Conservation (phyloP, 2,888 invertebrate species). For the Pristionchus maxplancki region DNA sequence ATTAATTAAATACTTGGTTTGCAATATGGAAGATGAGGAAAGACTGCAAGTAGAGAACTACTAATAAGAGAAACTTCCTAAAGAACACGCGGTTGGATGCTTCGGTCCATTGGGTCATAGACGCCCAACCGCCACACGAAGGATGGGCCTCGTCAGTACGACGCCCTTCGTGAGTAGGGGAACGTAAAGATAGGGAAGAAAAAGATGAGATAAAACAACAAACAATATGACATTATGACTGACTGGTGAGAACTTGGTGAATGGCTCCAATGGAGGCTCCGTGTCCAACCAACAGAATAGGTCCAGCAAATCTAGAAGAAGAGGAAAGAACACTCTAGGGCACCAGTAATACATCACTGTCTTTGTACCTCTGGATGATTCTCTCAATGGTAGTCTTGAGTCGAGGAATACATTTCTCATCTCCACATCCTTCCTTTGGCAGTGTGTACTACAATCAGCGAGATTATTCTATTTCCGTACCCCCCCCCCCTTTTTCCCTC, state of each 20-base stretch:
- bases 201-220: no score
- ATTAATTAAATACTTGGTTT: no score
- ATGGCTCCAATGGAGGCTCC: conserved; percentile 76
- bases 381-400: conserved; percentile 64
- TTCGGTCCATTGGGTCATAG: no score
- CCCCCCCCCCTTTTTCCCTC: neutral
- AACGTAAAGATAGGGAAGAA: no score
- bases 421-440: conserved; percentile 70
- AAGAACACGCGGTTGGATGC: no score
- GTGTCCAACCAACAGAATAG: conserved; percentile 72
- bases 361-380: conserved; percentile 66
- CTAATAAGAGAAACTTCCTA: no score
- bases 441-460: conserved; percentile 61
- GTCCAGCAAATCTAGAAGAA: conserved; percentile 54
- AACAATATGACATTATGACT: conserved; percentile 51
- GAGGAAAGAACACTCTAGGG: neutral
- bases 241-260: conserved; percentile 67
- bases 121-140: no score
- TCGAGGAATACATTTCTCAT: conserved; percentile 72
- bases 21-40: no score
- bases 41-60: no score
- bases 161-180: no score
- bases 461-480: neutral
- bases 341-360: neutral
- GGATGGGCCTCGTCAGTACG: no score